Evolutionary conservation across 64 coral and sea anemone species (phyloP).

Genomic region (Pachyseris speciosa): DNA sequence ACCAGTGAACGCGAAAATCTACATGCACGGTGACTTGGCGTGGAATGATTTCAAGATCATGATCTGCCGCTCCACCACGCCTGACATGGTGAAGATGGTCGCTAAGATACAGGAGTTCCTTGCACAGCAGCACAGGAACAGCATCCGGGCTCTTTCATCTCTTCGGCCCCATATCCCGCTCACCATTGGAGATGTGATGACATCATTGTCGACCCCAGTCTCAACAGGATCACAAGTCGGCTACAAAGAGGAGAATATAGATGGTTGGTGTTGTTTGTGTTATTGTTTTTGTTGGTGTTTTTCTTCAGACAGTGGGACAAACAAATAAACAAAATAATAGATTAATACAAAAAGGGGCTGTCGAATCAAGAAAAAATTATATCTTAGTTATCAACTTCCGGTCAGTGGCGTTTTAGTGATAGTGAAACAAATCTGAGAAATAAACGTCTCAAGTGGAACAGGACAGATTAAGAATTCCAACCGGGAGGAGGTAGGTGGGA

Average conservation of each 20-base stretch:
- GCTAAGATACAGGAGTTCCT: constrained; percentile 96
- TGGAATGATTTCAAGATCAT: constrained; percentile 97
- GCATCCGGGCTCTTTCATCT: constrained; percentile 85
- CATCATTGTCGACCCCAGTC: constrained; percentile 62
- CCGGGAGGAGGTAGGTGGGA: no score
- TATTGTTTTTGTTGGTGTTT: background rate
- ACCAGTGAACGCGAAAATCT: constrained; percentile 87
- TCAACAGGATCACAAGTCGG: constrained; percentile 36
- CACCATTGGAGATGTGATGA: constrained; percentile 71
- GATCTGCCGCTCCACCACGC: constrained; percentile 97
- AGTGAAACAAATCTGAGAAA: no score
- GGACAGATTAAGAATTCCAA: no score
- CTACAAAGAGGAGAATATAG: constrained; percentile 67
- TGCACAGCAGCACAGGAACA: constrained; percentile 93
- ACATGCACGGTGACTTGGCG: constrained; percentile 84
- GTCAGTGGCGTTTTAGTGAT: no score
- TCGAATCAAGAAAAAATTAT: no score
- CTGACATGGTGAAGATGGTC: constrained; percentile 95
- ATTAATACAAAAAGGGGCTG: no score
- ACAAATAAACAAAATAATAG: no score
- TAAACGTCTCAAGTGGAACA: no score
- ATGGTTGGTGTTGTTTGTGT: constrained; percentile 66
- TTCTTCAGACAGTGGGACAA: no score
- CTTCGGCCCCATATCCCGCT: constrained; percentile 70
- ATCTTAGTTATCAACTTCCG: no score